Base-by-base conservation (phyloP, 2,797 vertebrate genomes). In the Limosa lapponica region DNA sequence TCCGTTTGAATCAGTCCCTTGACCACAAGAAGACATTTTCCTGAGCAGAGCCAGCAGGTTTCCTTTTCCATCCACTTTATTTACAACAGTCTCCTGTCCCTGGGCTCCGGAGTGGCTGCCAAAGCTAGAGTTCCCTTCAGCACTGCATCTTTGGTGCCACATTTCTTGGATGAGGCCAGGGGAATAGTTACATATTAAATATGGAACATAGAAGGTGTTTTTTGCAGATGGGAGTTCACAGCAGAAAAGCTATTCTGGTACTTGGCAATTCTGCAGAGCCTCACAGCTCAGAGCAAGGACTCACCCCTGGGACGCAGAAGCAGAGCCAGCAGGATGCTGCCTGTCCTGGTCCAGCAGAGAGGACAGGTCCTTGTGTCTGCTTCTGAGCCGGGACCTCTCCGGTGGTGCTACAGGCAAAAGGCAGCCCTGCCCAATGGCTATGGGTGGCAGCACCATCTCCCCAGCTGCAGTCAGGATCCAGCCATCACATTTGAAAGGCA, bases 351-450 rank as follows among this genome's bases (percentile, higher is more conserved):
- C 30, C 75, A 73, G 27, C n/a, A 65, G 67, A 58, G 73, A 69
- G 39, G 44, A 75, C 28, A 41, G 27, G 27, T 64, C 24, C 23
- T 16, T 0, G 0, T 11, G 55, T 39, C 59, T 0, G 1, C 7
- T 15, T 44, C 0, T 0, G 58, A 82, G 41, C 57, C 7, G 4
- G 23, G 52, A 34, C 19, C 57, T 14, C 36, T 41, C 30, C 2
- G 0, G 30, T 2, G 1, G 22, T 11, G 30, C 41, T 43, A 23
- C n/a, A 51, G 25, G 13, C 8, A 2, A 0, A 5, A 48, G n/a
- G 9, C 12, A 46, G 62, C 52, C 61, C 62, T 51, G 32, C 18
- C 52, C 16, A 3, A 16, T 6, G 3, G 43, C 66, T 62, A 7
- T 4, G 1, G 43, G 32, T 13, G 25, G 25, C 58, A 64, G 49